Evolutionary conservation across 2,888 invertebrate genomes (phyloP).

Genomic region (Acleris sparsana): DNA sequence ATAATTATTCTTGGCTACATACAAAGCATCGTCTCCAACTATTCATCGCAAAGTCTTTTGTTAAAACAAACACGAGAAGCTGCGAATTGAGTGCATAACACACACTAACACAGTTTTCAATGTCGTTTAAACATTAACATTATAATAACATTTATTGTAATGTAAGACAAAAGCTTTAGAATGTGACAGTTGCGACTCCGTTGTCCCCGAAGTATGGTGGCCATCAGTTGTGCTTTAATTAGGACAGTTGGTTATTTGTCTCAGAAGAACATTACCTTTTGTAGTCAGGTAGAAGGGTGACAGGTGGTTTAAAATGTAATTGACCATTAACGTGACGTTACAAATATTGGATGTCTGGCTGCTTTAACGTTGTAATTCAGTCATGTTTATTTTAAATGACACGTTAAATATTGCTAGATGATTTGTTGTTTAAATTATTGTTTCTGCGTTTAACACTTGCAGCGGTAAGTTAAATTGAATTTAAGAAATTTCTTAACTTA

Average conservation of each 20-base stretch:
- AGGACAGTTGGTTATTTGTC: constrained; percentile 3
- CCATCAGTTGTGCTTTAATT: constrained; percentile 14
- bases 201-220: constrained; percentile 29
- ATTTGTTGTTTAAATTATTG: no score
- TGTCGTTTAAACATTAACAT: constrained; percentile 34
- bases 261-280: not conserved
- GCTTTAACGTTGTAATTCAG: no score
- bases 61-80: constrained; percentile 9
- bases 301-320: no score
- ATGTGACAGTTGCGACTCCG: constrained; percentile 27
- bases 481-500: no score
- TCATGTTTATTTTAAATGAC: no score
- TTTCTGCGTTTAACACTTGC: no score
- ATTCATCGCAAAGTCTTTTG: constrained; percentile 10
- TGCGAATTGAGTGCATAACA: constrained; percentile 5
- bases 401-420: no score
- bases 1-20: constrained; percentile 8
- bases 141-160: constrained; percentile 30
- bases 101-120: constrained; percentile 24
- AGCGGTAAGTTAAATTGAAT: no score
- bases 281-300: not conserved
- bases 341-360: no score
- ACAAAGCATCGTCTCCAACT: constrained; percentile 4
- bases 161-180: constrained; percentile 18
- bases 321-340: no score